A percentile compares a stretch with the other conserved stretches of the same genome.
These are phyloP conservation scores for Archilochus colubris DNA, from an alignment of 2,113 vertebrate genomes.

Conservation along the genomic window DNA sequence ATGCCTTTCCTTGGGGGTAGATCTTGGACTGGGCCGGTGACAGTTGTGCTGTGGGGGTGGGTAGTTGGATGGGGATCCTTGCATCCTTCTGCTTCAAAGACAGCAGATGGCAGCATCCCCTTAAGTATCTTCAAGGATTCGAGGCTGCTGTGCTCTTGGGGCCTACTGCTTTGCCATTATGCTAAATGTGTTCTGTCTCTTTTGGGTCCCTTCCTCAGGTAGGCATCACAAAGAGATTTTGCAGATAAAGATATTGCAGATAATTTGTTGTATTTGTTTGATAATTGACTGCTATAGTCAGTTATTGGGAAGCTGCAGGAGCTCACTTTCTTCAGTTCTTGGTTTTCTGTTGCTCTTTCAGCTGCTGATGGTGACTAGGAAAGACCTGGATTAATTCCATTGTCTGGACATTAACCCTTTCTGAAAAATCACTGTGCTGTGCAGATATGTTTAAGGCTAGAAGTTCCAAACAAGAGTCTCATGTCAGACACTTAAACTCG, in stretches of 20 bases:
- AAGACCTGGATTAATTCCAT: background rate
- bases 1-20: background rate
- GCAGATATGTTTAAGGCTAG: background rate
- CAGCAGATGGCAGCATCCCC: conserved; percentile 54
- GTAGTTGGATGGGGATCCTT: background rate
- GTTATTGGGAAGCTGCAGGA: background rate
- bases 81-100: background rate
- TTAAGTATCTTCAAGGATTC: background rate
- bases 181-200: background rate
- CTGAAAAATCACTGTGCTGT: background rate
- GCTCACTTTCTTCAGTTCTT: background rate
- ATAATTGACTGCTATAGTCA: background rate
- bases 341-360: background rate
- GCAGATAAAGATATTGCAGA: background rate
- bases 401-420: background rate
- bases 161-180: background rate
- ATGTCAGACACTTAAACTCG: background rate
- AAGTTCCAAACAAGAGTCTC: background rate
- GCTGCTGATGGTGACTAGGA: background rate
- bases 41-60: background rate
- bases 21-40: too few species aligned
- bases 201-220: background rate
- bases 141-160: fast-evolving
- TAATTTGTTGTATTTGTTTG: background rate
- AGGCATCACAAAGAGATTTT: background rate